Conservation (phyloP, 2,888 invertebrate genomes). For the Microplitis deprimator region DNA sequence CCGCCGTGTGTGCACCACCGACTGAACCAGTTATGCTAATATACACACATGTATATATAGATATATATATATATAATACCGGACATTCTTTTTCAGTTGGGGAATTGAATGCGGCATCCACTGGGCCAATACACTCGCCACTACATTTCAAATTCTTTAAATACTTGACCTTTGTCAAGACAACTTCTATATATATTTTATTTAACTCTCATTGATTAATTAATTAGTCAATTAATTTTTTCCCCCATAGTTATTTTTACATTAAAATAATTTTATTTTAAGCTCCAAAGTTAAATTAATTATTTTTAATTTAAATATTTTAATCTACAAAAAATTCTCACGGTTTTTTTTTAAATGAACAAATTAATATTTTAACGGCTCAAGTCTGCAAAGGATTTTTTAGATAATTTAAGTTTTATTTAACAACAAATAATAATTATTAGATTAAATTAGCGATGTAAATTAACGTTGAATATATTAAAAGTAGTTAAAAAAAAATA, state of each 20-base stretch:
- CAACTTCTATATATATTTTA: neutral
- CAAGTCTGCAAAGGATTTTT: neutral
- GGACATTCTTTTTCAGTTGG: constrained; percentile 34
- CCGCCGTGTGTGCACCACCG: constrained; percentile 26
- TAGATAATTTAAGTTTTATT: neutral
- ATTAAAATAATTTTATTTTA: neutral
- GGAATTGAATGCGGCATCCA: constrained; percentile 29
- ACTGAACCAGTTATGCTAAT: constrained; percentile 44
- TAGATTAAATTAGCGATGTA: neutral
- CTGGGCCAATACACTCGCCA: constrained; percentile 32
- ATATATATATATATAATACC: constrained; percentile 22
- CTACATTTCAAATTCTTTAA: neutral
- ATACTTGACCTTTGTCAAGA: constrained; percentile 32
- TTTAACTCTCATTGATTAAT: constrained; percentile 3
- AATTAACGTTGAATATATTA: neutral
- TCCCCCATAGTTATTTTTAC: neutral
- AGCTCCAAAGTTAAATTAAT: neutral
- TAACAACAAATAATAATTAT: neutral
- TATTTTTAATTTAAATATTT: too few species aligned
- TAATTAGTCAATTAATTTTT: neutral
- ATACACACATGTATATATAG: neutral
- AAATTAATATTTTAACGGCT: neutral
- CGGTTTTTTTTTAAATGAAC: neutral
- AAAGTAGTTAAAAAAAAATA: neutral
- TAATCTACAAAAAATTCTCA: too few species aligned